Conservation (phyloP, 1,140 invertebrate genomes). For the Calycopis cecrops region DNA sequence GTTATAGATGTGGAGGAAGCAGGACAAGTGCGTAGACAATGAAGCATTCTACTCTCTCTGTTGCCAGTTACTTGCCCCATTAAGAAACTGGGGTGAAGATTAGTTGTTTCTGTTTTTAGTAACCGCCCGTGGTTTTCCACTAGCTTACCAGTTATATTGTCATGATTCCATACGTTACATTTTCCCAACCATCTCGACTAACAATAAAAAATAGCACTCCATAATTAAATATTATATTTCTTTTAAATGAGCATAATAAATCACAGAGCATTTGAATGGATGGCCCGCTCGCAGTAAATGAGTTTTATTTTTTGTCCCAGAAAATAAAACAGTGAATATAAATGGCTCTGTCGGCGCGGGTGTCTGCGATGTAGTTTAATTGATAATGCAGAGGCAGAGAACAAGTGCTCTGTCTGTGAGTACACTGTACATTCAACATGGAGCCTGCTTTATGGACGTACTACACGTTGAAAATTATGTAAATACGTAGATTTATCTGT, state of each 20-base stretch:
- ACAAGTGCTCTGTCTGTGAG: neutral
- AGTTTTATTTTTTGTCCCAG: constrained; percentile 26
- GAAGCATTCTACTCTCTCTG: too few species aligned
- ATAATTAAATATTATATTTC: constrained; percentile 15
- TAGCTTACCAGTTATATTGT: too few species aligned
- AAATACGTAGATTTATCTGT: too few species aligned
- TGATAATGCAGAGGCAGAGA: constrained; percentile 23
- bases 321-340: constrained; percentile 31
- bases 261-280: constrained; percentile 27
- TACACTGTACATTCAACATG: neutral
- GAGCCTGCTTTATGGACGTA: neutral
- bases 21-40: too few species aligned
- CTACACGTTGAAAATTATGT: too few species aligned
- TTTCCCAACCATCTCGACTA: neutral
- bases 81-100: too few species aligned
- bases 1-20: too few species aligned
- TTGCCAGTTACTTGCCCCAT: too few species aligned
- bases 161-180: too few species aligned
- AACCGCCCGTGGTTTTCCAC: too few species aligned
- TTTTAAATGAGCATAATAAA: constrained; percentile 20
- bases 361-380: constrained; percentile 29
- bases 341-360: constrained; percentile 29
- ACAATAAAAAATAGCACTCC: neutral
- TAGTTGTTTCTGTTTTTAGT: too few species aligned
- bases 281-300: constrained; percentile 23